These are phyloP conservation scores for Drosophila carrolli DNA, from an alignment of 1,140 invertebrate genomes.

Conservation along the genomic window DNA sequence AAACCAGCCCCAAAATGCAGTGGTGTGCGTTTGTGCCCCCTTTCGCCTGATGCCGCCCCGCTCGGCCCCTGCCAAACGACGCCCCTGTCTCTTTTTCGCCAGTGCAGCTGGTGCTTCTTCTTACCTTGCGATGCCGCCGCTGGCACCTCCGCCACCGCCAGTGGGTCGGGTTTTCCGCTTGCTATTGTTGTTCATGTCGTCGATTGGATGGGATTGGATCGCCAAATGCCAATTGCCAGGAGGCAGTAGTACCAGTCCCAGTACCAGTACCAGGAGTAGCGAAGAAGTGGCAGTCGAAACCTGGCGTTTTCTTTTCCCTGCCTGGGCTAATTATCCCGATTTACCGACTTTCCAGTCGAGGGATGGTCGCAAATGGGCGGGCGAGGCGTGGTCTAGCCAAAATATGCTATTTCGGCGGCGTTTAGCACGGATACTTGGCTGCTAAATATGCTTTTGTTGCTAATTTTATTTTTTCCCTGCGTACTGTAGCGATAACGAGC, in stretches of 20 bases:
- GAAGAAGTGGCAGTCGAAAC: slow-evolving; percentile 54
- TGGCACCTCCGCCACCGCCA: slow-evolving; percentile 62
- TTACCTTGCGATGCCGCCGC: slow-evolving; percentile 82
- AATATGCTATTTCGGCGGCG: slow-evolving; percentile 37
- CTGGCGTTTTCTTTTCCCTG: slow-evolving; percentile 35
- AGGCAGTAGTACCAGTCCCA: slow-evolving; percentile 17
- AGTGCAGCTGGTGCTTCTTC: slow-evolving; percentile 71
- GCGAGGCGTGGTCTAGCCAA: slow-evolving; percentile 33
- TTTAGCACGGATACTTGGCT: slow-evolving; percentile 43
- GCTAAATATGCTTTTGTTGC: slow-evolving; percentile 59
- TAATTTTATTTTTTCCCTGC: slow-evolving; percentile 62
- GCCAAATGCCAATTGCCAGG: slow-evolving; percentile 50
- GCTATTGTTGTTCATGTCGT: slow-evolving; percentile 80
- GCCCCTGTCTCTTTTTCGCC: slow-evolving; percentile 27
- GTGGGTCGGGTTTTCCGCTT: slow-evolving; percentile 84
- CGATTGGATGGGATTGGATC: slow-evolving; percentile 37
- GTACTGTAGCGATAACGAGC: slow-evolving; percentile 51
- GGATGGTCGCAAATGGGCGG: slow-evolving; percentile 20
- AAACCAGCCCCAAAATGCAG: slow-evolving; percentile 47
- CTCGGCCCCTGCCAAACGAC: background rate
- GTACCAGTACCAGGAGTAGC: slow-evolving; percentile 55
- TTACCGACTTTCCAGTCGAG: slow-evolving; percentile 8
- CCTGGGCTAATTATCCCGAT: slow-evolving; percentile 16
- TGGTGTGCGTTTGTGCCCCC: slow-evolving; percentile 21
- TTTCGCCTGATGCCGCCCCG: slow-evolving; percentile 9